Evolutionary conservation across 2,888 invertebrate species (phyloP).

Genomic region (Hirtodrosophila confusa): DNA sequence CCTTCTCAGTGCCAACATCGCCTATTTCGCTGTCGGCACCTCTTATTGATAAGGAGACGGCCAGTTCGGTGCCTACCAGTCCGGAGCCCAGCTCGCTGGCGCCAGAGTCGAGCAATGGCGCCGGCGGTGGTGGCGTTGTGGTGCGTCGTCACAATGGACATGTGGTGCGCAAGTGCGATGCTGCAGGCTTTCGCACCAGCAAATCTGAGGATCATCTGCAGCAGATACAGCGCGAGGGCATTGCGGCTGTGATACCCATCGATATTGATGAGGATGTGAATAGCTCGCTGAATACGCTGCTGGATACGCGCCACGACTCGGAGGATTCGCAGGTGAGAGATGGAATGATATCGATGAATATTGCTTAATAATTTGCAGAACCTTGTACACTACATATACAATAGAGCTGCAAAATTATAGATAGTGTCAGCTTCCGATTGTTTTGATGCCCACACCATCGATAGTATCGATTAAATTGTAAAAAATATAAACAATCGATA

Average conservation of each 20-base stretch:
- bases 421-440: too few species aligned
- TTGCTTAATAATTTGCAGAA: not conserved
- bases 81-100: slow-evolving; percentile 85
- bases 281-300: slow-evolving; percentile 94
- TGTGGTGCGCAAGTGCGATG: slow-evolving; percentile 85
- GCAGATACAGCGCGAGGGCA: slow-evolving; percentile 85
- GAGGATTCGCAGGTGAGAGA: slow-evolving; percentile 84
- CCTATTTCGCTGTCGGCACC: slow-evolving; percentile 85
- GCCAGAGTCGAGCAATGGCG: slow-evolving; percentile 84
- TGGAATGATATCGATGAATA: not conserved
- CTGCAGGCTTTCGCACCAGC: slow-evolving; percentile 92
- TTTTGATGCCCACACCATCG: too few species aligned
- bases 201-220: slow-evolving; percentile 96
- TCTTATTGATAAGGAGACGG: slow-evolving; percentile 83
- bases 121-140: slow-evolving; percentile 71
- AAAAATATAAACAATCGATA: too few species aligned
- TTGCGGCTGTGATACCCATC: slow-evolving; percentile 92
- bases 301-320: slow-evolving; percentile 90
- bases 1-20: slow-evolving; percentile 85
- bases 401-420: not conserved
- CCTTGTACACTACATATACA: not conserved
- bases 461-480: too few species aligned
- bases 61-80: slow-evolving; percentile 89
- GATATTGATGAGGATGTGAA: slow-evolving; percentile 97
- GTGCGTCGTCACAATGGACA: slow-evolving; percentile 85